phyloP scores from a whole-genome alignment of 2,888 invertebrate species.

The Sialis lutaria region DNA sequence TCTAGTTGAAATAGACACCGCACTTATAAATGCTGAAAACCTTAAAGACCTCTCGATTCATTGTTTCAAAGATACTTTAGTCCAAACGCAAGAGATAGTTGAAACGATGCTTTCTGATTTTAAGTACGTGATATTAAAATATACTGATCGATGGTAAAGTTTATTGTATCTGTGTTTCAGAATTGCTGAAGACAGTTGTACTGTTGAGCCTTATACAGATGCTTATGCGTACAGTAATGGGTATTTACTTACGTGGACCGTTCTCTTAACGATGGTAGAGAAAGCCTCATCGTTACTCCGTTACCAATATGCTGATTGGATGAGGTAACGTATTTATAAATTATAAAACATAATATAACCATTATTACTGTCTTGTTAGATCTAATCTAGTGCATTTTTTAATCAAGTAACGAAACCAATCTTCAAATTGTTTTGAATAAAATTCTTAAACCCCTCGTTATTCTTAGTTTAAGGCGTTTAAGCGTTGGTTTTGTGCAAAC shows the following conservation, averaged over 20 bases:
- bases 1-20: not conserved
- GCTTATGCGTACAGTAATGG: constrained; percentile 41
- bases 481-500: no score
- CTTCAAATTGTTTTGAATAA: no score
- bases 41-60: not conserved
- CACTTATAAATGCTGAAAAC: not conserved
- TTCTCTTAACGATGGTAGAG: constrained; percentile 43
- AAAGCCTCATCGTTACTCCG: constrained; percentile 51
- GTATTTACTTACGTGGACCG: constrained; percentile 56
- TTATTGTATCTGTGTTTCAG: constrained; percentile 20
- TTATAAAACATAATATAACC: no score
- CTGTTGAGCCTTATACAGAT: constrained; percentile 36
- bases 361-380: no score
- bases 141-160: not conserved
- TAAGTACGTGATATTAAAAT: constrained; percentile 23
- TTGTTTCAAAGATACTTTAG: constrained; percentile 15
- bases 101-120: constrained; percentile 31
- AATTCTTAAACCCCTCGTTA: no score
- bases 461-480: no score
- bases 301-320: constrained; percentile 51
- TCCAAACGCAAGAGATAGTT: constrained; percentile 28
- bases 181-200: constrained; percentile 38
- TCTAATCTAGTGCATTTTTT: no score
- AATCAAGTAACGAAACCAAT: no score
- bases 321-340: constrained; percentile 27